Evolutionary conservation across 2,797 vertebrate species (phyloP).

Genomic region (Microctenopoma steveboyesi): DNA sequence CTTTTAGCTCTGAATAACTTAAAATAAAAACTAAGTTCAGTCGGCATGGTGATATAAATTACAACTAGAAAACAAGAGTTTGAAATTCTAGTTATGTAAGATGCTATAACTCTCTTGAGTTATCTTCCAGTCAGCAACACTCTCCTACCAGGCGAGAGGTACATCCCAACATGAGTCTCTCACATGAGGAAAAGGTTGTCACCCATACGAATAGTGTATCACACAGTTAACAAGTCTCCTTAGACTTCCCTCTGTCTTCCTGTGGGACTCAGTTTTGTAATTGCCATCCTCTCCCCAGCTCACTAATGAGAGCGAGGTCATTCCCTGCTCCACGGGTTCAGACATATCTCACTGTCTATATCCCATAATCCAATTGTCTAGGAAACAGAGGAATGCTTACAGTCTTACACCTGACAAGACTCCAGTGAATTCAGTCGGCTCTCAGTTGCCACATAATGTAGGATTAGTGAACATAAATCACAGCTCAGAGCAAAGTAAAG

Average conservation of each 20-base stretch:
- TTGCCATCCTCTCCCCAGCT: conserved; percentile 66
- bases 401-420: conserved; percentile 33
- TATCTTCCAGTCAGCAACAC: neutral
- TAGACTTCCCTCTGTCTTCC: conserved; percentile 50
- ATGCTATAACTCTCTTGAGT: neutral
- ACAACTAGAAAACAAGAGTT: neutral
- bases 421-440: conserved; percentile 31
- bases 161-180: conserved; percentile 12
- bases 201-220: conserved; percentile 53
- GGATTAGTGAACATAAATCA: conserved; percentile 37
- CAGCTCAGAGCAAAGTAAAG: conserved; percentile 18
- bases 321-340: conserved; percentile 48
- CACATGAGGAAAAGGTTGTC: conserved; percentile 25
- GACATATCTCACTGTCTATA: conserved; percentile 48
- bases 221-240: conserved; percentile 72
- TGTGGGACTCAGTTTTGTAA: conserved; percentile 58
- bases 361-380: conserved; percentile 63
- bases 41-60: neutral
- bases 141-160: neutral
- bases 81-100: neutral
- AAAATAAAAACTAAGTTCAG: no score
- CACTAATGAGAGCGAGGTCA: conserved; percentile 75
- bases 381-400: conserved; percentile 68
- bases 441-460: conserved; percentile 15
- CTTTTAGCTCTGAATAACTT: no score